Evolutionary conservation across 2,113 vertebrate genomes (phyloP).

Genomic region (Vulpes vulpes): DNA sequence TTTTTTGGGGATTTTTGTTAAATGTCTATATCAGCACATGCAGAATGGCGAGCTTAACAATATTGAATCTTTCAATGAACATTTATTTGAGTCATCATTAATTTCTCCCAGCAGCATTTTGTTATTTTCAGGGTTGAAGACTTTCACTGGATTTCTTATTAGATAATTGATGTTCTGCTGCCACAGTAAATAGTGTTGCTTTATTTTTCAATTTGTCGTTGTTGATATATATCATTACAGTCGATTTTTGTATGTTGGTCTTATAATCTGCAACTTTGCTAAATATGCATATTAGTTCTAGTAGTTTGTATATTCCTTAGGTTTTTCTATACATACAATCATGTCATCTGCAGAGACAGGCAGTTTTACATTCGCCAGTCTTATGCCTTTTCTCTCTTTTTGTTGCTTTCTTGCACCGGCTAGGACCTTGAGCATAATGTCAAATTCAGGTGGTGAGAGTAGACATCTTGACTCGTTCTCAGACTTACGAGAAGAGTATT

Average conservation of each 20-base stretch:
- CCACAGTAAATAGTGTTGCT: not conserved
- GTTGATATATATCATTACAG: not conserved
- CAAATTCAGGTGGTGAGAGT: not conserved
- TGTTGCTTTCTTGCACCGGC: not conserved
- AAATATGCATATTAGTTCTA: not conserved
- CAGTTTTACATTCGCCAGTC: not conserved
- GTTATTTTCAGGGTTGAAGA: not conserved
- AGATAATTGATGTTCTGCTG: constrained; percentile 21
- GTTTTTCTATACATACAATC: not conserved
- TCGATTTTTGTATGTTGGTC: not conserved
- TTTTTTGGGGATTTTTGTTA: not conserved
- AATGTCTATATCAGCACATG: not conserved
- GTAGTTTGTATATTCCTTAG: not conserved
- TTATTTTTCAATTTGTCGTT: constrained; percentile 31
- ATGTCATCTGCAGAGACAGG: not conserved
- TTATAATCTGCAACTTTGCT: not conserved
- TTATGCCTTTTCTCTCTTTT: not conserved
- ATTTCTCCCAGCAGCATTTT: not conserved
- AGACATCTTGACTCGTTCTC: not conserved
- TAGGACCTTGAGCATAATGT: not conserved
- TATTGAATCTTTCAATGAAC: not conserved
- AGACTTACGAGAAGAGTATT: not conserved
- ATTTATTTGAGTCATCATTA: not conserved
- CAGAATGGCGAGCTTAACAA: not conserved
- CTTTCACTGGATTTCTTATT: not conserved